phyloP scores from a whole-genome alignment of 1,140 invertebrate species.

The Copidosoma floridanum region DNA sequence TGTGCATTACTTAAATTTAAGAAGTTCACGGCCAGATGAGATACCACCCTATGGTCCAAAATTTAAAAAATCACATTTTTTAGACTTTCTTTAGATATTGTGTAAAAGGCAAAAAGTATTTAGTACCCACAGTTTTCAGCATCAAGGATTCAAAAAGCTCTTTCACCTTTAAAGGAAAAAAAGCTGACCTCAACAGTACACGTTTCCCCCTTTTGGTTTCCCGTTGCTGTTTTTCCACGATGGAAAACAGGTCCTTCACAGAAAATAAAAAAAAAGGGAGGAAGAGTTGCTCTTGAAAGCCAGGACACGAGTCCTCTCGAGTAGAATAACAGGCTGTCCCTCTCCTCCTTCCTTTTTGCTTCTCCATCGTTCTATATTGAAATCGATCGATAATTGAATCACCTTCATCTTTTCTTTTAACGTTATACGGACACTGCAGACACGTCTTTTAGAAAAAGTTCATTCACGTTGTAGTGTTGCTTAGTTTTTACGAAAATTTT shows the following conservation, averaged over 20 bases:
- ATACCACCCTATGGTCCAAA: too few species aligned
- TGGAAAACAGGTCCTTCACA: background rate
- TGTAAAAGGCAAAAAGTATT: too few species aligned
- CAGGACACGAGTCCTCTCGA: conserved; percentile 35
- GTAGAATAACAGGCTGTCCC: conserved; percentile 20
- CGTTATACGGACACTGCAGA: conserved; percentile 15
- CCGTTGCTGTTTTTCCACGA: background rate
- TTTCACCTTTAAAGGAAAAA: too few species aligned
- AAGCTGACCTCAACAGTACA: conserved; percentile 20
- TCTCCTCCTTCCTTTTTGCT: conserved; percentile 21
- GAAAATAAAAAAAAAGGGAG: conserved; percentile 17
- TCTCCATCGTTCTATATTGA: too few species aligned
- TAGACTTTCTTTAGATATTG: too few species aligned
- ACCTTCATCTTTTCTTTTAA: conserved; percentile 20
- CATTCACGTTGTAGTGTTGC: too few species aligned
- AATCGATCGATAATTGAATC: conserved; percentile 42
- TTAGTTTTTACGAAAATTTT: too few species aligned
- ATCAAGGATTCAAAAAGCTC: conserved; percentile 3
- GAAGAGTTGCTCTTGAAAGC: conserved; percentile 31
- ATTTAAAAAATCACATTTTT: too few species aligned
- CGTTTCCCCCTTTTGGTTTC: too few species aligned
- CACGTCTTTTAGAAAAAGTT: conserved; percentile 39
- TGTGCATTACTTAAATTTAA: too few species aligned
- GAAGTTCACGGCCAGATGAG: too few species aligned
- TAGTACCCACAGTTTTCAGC: too few species aligned